phyloP scores from a whole-genome alignment of 2,888 invertebrate species.

The Dilophus febrilis region DNA sequence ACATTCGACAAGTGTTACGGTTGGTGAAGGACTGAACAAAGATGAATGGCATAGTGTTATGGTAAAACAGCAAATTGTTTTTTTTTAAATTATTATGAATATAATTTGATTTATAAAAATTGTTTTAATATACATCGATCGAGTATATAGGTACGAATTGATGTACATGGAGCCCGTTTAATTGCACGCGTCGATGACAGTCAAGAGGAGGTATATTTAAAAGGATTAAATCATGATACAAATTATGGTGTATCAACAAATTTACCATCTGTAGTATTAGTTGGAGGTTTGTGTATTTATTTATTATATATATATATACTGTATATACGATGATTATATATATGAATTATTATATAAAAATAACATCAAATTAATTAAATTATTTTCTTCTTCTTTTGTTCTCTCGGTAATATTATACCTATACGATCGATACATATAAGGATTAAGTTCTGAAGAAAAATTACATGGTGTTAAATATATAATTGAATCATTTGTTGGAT shows the following conservation, averaged over 20 bases:
- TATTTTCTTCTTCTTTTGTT: neutral
- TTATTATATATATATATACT: neutral
- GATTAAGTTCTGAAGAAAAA: constrained; percentile 73
- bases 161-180: constrained; percentile 68
- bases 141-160: constrained; percentile 47
- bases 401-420: neutral
- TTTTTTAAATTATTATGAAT: neutral
- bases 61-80: constrained; percentile 29
- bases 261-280: constrained; percentile 70
- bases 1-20: constrained; percentile 63
- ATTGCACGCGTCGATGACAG: constrained; percentile 74
- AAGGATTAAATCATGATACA: constrained; percentile 66
- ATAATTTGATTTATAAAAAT: too few species aligned
- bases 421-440: too few species aligned
- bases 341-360: too few species aligned
- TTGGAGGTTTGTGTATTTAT: constrained; percentile 49
- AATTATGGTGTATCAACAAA: constrained; percentile 78
- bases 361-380: too few species aligned
- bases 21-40: constrained; percentile 72
- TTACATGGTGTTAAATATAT: constrained; percentile 82
- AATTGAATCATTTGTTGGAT: constrained; percentile 83
- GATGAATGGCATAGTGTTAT: constrained; percentile 84
- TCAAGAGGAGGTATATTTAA: constrained; percentile 63
- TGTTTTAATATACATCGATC: too few species aligned
- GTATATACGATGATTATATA: too few species aligned